Evolutionary conservation across 2,113 vertebrate genomes (phyloP).

Genomic region (Phyllopteryx taeniolatus): DNA sequence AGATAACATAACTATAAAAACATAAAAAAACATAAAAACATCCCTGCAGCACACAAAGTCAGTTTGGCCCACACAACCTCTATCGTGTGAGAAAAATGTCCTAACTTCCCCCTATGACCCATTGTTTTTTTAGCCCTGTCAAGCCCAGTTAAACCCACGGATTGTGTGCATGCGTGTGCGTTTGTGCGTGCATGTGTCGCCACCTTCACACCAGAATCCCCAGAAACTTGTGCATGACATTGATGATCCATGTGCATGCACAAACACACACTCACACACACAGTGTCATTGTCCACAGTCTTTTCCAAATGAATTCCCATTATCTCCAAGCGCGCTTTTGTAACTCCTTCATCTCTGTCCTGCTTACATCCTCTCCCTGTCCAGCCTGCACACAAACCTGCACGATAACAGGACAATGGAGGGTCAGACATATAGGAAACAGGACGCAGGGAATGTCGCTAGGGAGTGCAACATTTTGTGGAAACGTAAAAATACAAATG

Average conservation of each 20-base stretch:
- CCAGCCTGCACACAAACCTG: not conserved
- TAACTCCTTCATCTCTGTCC: constrained; percentile 12
- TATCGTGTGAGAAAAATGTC: constrained; percentile 1
- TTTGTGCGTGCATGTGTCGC: not conserved
- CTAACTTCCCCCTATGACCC: constrained; percentile 15
- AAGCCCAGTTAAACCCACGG: constrained; percentile 7
- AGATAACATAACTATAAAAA: too few relatives aligned
- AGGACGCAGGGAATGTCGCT: constrained; percentile 3
- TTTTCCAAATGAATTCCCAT: constrained; percentile 17
- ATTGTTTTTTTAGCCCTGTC: constrained; percentile 20
- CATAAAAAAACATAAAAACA: not conserved
- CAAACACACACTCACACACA: not conserved
- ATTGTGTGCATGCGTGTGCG: not conserved
- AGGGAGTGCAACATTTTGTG: constrained; percentile 6
- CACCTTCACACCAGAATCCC: constrained; percentile 4
- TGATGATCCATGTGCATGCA: not conserved
- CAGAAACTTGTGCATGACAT: not conserved
- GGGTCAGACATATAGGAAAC: constrained; percentile 3
- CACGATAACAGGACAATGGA: constrained; percentile 16
- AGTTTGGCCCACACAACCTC: not conserved
- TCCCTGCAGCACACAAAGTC: not conserved
- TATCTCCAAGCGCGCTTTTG: constrained; percentile 17
- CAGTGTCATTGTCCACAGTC: constrained; percentile 4
- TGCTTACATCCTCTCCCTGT: not conserved
- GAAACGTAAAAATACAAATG: constrained; percentile 14